Evolutionary conservation across 1,140 invertebrate genomes (phyloP).

Genomic region (Mamestra configurata): DNA sequence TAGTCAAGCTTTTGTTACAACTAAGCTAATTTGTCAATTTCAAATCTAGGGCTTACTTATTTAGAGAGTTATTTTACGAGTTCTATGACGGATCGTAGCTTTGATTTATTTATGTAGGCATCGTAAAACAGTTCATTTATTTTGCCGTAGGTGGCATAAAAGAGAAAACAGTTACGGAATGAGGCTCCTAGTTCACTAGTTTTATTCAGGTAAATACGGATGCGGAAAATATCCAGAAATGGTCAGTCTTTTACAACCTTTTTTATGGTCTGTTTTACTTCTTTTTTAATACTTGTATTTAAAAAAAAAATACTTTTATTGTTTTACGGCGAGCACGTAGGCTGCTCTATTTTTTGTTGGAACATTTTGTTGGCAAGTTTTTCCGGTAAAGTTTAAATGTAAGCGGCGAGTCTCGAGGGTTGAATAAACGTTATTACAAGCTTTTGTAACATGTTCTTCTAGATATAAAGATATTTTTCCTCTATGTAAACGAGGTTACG

Average conservation of each 20-base stretch:
- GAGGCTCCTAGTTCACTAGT: not conserved
- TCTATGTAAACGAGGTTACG: slow-evolving; percentile 7
- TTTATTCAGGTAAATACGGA: slow-evolving; percentile 5
- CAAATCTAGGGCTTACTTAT: slow-evolving; percentile 11
- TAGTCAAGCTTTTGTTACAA: not conserved
- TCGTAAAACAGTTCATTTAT: slow-evolving; percentile 24
- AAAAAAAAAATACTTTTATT: not conserved
- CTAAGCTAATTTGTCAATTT: slow-evolving; percentile 22
- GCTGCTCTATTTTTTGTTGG: not conserved
- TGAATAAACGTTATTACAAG: slow-evolving; percentile 21
- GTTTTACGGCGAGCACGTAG: slow-evolving; percentile 19
- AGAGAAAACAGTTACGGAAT: not conserved
- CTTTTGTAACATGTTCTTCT: slow-evolving; percentile 15
- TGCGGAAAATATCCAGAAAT: slow-evolving; percentile 32
- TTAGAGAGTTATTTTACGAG: slow-evolving; percentile 21
- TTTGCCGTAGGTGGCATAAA: slow-evolving; percentile 1
- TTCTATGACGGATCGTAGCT: slow-evolving; percentile 11
- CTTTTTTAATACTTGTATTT: slow-evolving; percentile 15
- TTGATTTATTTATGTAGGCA: not conserved
- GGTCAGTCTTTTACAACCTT: slow-evolving; percentile 15
- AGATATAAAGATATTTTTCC: slow-evolving; percentile 9
- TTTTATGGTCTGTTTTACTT: slow-evolving; percentile 22
- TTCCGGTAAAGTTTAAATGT: slow-evolving; percentile 17
- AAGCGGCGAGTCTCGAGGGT: not conserved
- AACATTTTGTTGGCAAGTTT: not conserved